Conservation (phyloP, 2,888 invertebrate species). For the Harpagoxenus sublaevis region DNA sequence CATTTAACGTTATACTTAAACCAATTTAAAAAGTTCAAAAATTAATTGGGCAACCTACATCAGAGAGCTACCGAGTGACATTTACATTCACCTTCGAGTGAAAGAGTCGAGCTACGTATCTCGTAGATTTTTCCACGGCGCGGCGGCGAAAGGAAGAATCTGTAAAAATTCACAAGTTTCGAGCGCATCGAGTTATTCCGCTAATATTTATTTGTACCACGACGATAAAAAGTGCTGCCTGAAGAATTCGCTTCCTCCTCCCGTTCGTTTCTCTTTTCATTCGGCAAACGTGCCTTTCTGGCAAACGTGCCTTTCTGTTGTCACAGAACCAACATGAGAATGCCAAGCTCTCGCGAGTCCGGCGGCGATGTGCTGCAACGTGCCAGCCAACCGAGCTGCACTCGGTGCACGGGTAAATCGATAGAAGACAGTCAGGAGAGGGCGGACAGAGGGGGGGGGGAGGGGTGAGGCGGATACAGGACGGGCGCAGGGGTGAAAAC, state of each 20-base stretch:
- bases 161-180: not conserved
- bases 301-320: constrained; percentile 13
- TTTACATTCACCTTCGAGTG: not conserved
- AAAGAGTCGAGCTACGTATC: not conserved
- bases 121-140: not conserved
- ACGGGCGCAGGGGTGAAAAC: constrained; percentile 45
- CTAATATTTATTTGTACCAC: constrained; percentile 1
- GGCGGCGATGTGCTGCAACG: constrained; percentile 42
- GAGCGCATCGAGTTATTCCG: not conserved
- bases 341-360: constrained; percentile 37
- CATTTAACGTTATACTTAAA: not conserved
- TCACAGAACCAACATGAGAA: constrained; percentile 43
- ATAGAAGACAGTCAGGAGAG: constrained; percentile 59
- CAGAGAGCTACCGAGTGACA: not conserved
- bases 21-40: not conserved
- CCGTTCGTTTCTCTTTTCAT: constrained; percentile 6
- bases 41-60: not conserved
- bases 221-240: not conserved
- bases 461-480: constrained; percentile 34
- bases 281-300: constrained; percentile 8
- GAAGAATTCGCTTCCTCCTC: constrained; percentile 4
- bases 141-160: not conserved
- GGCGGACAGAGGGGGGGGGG: constrained; percentile 15
- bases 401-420: constrained; percentile 71
- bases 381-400: constrained; percentile 66